phyloP scores from a whole-genome alignment of 2,113 vertebrate species.

The Phyllopteryx taeniolatus region DNA sequence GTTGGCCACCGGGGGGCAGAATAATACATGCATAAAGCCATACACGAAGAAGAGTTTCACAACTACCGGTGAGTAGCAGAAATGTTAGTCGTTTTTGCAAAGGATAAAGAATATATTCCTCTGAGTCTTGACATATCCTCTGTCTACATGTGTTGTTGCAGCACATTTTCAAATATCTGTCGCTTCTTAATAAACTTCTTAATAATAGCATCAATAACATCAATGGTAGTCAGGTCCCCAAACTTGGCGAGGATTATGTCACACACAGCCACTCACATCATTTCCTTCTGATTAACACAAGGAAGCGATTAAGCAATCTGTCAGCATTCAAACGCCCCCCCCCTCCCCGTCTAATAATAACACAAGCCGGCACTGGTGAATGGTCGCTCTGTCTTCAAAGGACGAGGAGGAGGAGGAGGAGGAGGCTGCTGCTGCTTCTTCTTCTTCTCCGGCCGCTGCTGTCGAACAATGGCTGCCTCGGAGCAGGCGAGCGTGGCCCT shows the following conservation, averaged over 20 bases:
- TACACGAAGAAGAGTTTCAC: no score
- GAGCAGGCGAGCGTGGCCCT: slow-evolving; percentile 62
- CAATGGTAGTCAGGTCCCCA: slow-evolving; percentile 9
- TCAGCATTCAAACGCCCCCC: slow-evolving; percentile 43
- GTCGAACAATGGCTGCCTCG: slow-evolving; percentile 64
- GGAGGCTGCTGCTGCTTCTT: neutral
- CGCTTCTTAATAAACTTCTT: no score
- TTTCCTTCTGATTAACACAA: slow-evolving; percentile 25
- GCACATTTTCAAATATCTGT: no score
- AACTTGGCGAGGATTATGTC: slow-evolving; percentile 38
- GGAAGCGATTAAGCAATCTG: slow-evolving; percentile 64
- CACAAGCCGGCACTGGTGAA: slow-evolving; percentile 45
- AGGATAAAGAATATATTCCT: no score
- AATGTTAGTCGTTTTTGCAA: no score
- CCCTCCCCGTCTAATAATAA: slow-evolving; percentile 34
- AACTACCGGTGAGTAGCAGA: no score
- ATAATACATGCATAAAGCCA: no score
- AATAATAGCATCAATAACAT: no score
- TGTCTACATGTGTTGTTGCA: no score
- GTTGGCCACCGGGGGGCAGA: no score
- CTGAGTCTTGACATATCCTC: no score
- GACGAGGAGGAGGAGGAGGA: neutral
- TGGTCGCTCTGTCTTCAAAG: slow-evolving; percentile 38
- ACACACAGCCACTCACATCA: slow-evolving; percentile 11
- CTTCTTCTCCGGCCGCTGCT: slow-evolving; percentile 41